Conservation (phyloP, 2,113 vertebrate genomes). For the Planiliza haematocheilus region DNA sequence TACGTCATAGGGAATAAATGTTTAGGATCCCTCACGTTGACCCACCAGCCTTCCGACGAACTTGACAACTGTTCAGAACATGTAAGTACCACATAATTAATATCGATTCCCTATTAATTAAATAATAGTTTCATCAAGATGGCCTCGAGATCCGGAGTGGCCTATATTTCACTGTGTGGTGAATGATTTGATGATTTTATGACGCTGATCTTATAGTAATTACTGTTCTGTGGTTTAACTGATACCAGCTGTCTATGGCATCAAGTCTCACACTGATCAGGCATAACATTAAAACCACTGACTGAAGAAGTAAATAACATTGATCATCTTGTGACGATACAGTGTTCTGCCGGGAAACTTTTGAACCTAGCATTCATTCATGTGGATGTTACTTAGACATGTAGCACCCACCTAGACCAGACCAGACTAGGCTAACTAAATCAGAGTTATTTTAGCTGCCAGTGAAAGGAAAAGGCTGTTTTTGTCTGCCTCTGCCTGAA, state of each 20-base stretch:
- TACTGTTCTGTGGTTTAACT: background rate
- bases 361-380: no score
- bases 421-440: no score
- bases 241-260: constrained; percentile 3
- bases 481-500: background rate
- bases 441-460: no score
- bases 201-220: no score
- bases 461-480: background rate
- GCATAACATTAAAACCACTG: no score
- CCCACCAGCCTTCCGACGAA: constrained; percentile 70
- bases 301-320: no score
- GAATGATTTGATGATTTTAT: background rate
- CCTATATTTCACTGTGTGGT: background rate
- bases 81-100: background rate
- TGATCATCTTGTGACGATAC: no score
- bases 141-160: background rate
- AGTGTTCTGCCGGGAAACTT: no score
- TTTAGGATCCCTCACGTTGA: constrained; percentile 53
- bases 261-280: no score
- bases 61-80: constrained; percentile 51
- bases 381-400: no score
- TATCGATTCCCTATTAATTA: background rate
- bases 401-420: no score
- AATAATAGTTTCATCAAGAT: no score
- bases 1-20: constrained; percentile 68